Evolutionary conservation across 2,888 invertebrate genomes (phyloP).

Genomic region (Steinernema carpocapsae): DNA sequence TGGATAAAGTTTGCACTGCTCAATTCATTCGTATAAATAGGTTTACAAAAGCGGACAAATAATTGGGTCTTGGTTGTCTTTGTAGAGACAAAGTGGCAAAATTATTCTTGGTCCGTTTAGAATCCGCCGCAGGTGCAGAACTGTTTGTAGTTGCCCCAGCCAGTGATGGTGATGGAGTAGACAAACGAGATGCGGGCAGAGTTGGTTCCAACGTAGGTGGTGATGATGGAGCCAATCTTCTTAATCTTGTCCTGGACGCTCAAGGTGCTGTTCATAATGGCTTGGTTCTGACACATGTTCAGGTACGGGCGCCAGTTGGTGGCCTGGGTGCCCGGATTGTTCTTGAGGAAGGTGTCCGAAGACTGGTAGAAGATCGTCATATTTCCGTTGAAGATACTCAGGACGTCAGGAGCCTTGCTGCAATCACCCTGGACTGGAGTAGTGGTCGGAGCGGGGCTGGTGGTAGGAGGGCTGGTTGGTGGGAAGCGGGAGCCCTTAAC

Average conservation of each 20-base stretch:
- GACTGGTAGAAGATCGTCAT: background rate
- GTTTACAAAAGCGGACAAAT: too few relatives aligned
- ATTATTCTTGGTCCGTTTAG: background rate
- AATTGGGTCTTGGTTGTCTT: too few relatives aligned
- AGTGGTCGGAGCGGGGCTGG: too few relatives aligned
- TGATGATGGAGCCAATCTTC: background rate
- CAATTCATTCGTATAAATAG: too few relatives aligned
- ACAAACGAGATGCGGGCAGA: background rate
- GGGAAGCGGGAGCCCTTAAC: background rate
- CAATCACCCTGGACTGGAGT: background rate
- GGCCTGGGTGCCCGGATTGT: background rate
- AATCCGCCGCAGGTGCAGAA: background rate
- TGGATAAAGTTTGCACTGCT: too few relatives aligned
- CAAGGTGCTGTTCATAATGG: background rate
- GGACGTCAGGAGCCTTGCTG: background rate
- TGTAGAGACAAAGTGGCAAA: too few relatives aligned
- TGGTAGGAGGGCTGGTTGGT: background rate
- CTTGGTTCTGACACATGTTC: background rate
- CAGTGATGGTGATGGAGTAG: background rate
- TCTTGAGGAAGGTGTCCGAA: background rate
- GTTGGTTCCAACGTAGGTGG: background rate
- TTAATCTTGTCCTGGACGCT: background rate
- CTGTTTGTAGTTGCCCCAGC: background rate
- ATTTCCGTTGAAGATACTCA: background rate
- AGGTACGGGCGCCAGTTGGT: slow-evolving; percentile 8